Conservation (phyloP, 2,113 vertebrate species). For the Atractosteus spatula region DNA sequence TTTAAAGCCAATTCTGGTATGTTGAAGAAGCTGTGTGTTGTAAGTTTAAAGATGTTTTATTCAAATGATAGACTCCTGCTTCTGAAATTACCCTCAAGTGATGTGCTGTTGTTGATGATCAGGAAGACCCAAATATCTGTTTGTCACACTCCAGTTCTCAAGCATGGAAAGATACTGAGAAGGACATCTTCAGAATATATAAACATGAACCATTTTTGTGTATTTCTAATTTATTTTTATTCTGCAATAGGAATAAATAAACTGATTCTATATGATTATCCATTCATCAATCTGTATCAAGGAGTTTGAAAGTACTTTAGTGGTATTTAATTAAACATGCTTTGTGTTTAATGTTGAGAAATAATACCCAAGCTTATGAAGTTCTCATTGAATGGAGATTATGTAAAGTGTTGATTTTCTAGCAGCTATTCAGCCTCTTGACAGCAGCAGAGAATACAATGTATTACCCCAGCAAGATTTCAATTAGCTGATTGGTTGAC, state of each 20-base stretch:
- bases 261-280: neutral
- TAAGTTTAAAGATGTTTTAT: neutral
- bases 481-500: slow-evolving; percentile 12
- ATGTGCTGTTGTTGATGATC: neutral
- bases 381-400: neutral
- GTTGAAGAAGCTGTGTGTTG: neutral
- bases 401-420: neutral
- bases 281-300: too few relatives aligned
- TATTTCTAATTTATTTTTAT: neutral
- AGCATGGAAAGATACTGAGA: neutral
- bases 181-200: neutral
- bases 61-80: neutral
- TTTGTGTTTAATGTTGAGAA: neutral
- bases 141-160: neutral
- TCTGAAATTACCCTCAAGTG: neutral
- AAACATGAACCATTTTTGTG: neutral
- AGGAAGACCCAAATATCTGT: neutral
- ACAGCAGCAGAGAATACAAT: neutral
- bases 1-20: neutral
- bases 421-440: neutral
- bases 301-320: too few relatives aligned
- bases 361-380: neutral
- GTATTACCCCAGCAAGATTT: slow-evolving; percentile 7
- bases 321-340: too few relatives aligned
- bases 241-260: neutral